Base-by-base conservation (phyloP, 2,113 vertebrate genomes). In the Electrona antarctica region DNA sequence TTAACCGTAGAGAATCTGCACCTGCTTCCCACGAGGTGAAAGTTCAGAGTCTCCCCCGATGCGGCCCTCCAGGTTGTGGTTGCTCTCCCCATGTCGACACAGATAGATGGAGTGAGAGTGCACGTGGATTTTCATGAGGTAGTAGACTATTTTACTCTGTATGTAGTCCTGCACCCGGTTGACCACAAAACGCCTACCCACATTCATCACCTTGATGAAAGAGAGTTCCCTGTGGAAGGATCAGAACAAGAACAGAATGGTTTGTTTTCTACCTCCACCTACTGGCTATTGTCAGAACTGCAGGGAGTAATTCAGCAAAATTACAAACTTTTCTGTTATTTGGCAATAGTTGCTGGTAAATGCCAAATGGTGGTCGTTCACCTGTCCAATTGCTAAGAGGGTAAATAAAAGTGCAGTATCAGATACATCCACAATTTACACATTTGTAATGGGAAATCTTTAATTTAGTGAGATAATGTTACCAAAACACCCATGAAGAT, bases 71-170 rank as follows among this genome's bases (percentile, higher is more conserved):
- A 96, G 72, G 11, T 99, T 99, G 86, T 95, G 94, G 60, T 96
- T 89, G 55, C 96, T 98, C 92, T 99, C 97, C 2, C 97, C 97
- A 0, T 99, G 97, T 11, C 97, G 94, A 88, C 97, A 98, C 21
- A 99, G 93, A 92, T 98, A 99, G 89, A 99, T 98, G 89, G 96
- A 97, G 67, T 97, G 97, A 0, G 96, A 96, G 88, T 97, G 95
- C 60, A 98, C 96, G 0, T 97, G 96, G 85, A 99, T 98, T 90
- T 99, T 99, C 97, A 98, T 99, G 81, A 98, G 95, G 90, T 99
- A 99, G 93, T 98, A 99, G 54, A 99, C 97, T 0, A 99, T 99
- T 85, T 97, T 98, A 71, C 97, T 99, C 93, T 99, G 97, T 93
- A 99, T 99, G 90, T 99, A 99, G 90, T 99, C 97, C 74, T 97